Evolutionary conservation across 2,888 invertebrate genomes (phyloP), one percentile per base, ranked within the genome.

Genomic region (Oxycera nigricornis): DNA sequence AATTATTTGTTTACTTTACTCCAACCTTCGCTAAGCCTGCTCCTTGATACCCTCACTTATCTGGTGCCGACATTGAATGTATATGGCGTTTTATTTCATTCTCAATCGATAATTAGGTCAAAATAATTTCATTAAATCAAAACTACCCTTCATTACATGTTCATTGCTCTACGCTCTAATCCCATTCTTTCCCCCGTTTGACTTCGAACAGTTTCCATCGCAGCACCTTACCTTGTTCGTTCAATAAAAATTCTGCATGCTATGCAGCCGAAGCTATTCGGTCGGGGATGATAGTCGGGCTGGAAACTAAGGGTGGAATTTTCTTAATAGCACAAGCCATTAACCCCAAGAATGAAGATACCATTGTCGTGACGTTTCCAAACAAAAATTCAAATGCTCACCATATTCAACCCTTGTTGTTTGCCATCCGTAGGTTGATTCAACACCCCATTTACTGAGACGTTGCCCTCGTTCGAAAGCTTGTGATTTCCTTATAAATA

Each of bases 301-400:
- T 61, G 61, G n/a, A 61, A 61, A 61, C 31, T 17, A 61, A 61
- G 61, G 61, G 61, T 61, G 61, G 61, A 7, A 31, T 61, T 61
- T 61, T 61, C n/a, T 31, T 61, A 61, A 61, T 31, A 14, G 61
- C 61, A 61, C 61, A 61, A 61, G 31, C 61, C 31, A 61, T 61
- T 61, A 30, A 61, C 61, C 61, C 61, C 14, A 17, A 61, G 26
- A 61, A 17, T 24, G 26, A 57, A 57, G 57, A 26, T 22, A 28
- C 57, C 57, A 11, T 9, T 11, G 46, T 46, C 46, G 46, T 46
- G 46, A n/a, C 20, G 14, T 31, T 61, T 31, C n/a, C 26, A 30
- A 61, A 31, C 7, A 17, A 20, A 61, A 31, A 61, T 61, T 30
- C 61, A 61, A 61, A 61, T 61, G 30, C 30, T 14, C 26, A 61